These are phyloP conservation scores for Phaonia tiefii DNA, from an alignment of 2,888 invertebrate genomes.

Conservation along the genomic window DNA sequence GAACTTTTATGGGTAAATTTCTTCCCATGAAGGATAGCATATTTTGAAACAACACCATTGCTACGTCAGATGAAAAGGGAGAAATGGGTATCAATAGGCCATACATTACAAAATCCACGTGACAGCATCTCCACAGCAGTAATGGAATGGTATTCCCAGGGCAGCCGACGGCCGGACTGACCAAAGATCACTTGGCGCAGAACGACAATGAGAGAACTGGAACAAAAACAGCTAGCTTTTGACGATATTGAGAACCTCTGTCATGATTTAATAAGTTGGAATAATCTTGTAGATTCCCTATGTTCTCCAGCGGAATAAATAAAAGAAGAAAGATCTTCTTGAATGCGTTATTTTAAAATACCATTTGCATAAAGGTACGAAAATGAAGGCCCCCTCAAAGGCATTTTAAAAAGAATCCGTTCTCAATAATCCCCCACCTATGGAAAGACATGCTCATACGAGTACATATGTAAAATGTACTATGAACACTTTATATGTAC, in stretches of 20 bases:
- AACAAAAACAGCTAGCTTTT: not conserved
- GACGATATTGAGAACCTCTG: not conserved
- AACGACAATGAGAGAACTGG: not conserved
- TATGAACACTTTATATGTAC: too few species aligned
- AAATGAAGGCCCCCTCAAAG: too few species aligned
- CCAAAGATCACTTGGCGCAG: not conserved
- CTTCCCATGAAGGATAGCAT: not conserved
- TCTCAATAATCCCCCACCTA: too few species aligned
- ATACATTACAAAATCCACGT: not conserved
- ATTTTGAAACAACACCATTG: not conserved
- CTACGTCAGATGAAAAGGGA: not conserved
- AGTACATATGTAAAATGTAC: not conserved
- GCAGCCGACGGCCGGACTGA: not conserved
- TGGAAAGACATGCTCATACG: not conserved
- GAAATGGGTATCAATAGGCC: not conserved
- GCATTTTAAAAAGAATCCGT: too few species aligned
- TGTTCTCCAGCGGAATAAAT: not conserved
- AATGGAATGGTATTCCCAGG: not conserved
- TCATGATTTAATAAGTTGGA: not conserved
- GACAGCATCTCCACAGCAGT: not conserved
- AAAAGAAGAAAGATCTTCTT: slow-evolving; percentile 3
- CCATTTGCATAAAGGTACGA: not conserved
- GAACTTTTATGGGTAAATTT: not conserved
- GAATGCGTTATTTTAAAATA: not conserved
- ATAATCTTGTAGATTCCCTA: not conserved